phyloP scores from a whole-genome alignment of 1,140 invertebrate species.

The Bombus affinis region DNA sequence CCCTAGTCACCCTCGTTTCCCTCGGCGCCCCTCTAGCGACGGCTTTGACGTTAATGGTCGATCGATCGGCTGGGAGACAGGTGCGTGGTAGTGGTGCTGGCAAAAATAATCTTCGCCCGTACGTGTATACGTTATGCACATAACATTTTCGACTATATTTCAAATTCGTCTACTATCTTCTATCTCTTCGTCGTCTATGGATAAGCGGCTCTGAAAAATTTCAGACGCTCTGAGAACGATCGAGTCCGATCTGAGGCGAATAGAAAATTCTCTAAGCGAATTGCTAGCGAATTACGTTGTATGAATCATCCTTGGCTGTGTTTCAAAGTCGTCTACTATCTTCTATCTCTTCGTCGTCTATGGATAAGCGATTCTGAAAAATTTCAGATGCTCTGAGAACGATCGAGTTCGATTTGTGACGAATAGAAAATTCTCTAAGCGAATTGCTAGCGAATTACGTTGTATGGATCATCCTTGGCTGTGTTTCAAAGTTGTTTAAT shows the following conservation, averaged over 20 bases:
- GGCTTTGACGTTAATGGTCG: conserved; percentile 69
- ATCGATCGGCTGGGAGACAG: conserved; percentile 65
- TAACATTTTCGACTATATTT: conserved; percentile 19
- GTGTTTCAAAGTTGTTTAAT: neutral
- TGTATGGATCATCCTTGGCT: too few species aligned
- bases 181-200: neutral
- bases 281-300: too few species aligned
- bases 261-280: too few species aligned
- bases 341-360: too few species aligned
- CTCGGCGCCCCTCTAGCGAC: conserved; percentile 26
- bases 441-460: too few species aligned
- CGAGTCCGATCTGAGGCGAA: too few species aligned
- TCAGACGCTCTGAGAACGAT: neutral
- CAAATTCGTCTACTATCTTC: conserved; percentile 30
- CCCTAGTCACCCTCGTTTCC: conserved; percentile 31
- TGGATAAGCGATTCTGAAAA: too few species aligned
- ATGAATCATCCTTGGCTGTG: accelerated
- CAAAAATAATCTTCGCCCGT: conserved; percentile 63
- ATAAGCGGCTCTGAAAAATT: neutral
- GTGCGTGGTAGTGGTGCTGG: conserved; percentile 51
- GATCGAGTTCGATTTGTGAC: too few species aligned
- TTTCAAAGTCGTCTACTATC: neutral
- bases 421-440: too few species aligned
- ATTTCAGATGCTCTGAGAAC: too few species aligned
- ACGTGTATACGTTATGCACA: neutral